phyloP scores from a whole-genome alignment of 2,888 invertebrate species.

The Sinohyriopsis cumingii region DNA sequence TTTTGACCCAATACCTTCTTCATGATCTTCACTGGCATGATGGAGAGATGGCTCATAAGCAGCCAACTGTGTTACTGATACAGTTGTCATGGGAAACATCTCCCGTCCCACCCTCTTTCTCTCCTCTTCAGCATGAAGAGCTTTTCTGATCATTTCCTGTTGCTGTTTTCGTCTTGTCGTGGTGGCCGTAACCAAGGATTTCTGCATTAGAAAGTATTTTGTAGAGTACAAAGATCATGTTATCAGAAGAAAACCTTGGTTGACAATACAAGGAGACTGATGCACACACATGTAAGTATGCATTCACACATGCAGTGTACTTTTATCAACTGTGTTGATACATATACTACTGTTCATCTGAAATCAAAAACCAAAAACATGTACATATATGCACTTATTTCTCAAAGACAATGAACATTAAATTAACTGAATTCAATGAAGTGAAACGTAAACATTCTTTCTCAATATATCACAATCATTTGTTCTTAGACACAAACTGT shows the following conservation, averaged over 20 bases:
- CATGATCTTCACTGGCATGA: constrained; percentile 75
- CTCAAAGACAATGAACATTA: too few species aligned
- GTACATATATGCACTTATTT: too few species aligned
- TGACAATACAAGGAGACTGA: too few species aligned
- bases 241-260: neutral
- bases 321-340: too few species aligned
- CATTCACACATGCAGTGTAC: too few species aligned
- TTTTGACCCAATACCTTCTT: constrained; percentile 63
- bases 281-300: too few species aligned
- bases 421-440: too few species aligned
- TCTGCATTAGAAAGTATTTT: constrained; percentile 50
- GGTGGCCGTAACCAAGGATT: constrained; percentile 94
- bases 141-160: constrained; percentile 96
- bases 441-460: too few species aligned
- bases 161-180: constrained; percentile 99
- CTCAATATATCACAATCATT: too few species aligned
- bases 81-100: constrained; percentile 94
- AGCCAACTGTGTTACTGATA: constrained; percentile 92
- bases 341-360: too few species aligned
- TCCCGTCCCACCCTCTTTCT: constrained; percentile 95
- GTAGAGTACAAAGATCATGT: neutral
- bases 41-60: constrained; percentile 95
- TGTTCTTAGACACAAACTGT: too few species aligned
- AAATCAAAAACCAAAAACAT: too few species aligned
- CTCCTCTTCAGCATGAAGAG: constrained; percentile 95